A percentile compares a stretch with the other conserved stretches of the same genome.
Conservation (phyloP, 2,888 invertebrate species). For the Epistrophella euchroma region DNA sequence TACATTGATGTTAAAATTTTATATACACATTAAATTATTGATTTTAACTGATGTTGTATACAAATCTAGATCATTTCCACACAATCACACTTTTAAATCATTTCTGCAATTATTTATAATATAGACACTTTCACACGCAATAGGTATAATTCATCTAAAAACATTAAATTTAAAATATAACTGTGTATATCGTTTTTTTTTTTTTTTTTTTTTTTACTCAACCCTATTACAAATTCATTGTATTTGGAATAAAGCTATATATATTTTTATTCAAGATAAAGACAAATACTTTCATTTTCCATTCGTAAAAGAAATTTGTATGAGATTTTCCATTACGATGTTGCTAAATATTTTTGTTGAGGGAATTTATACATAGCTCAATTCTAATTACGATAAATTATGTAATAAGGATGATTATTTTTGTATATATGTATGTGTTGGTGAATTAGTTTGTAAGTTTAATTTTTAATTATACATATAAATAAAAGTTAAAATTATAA, state of each 20-base stretch:
- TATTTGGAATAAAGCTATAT: not conserved
- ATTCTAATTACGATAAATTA: not conserved
- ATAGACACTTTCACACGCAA: constrained; percentile 67
- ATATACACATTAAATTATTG: constrained; percentile 46
- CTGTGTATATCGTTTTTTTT: constrained; percentile 51
- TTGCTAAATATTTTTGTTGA: not conserved
- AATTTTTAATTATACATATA: constrained; percentile 41
- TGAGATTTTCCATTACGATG: not conserved
- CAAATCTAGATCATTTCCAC: constrained; percentile 67
- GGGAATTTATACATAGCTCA: not conserved
- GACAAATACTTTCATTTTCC: not conserved
- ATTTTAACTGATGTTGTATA: constrained; percentile 67
- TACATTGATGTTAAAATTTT: constrained; percentile 33
- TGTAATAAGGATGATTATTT: not conserved
- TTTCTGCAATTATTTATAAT: constrained; percentile 33
- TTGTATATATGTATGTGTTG: constrained; percentile 24
- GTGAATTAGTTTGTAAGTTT: constrained; percentile 28
- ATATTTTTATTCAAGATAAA: not conserved
- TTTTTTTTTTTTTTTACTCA: constrained; percentile 29
- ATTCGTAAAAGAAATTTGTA: not conserved
- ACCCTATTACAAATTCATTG: not conserved
- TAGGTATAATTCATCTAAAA: constrained; percentile 68
- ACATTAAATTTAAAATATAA: constrained; percentile 69
- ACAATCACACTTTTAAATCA: constrained; percentile 40
- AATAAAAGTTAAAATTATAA: constrained; percentile 50